Base-by-base conservation (phyloP, 2,888 invertebrate genomes). In the Dascillus cervinus region DNA sequence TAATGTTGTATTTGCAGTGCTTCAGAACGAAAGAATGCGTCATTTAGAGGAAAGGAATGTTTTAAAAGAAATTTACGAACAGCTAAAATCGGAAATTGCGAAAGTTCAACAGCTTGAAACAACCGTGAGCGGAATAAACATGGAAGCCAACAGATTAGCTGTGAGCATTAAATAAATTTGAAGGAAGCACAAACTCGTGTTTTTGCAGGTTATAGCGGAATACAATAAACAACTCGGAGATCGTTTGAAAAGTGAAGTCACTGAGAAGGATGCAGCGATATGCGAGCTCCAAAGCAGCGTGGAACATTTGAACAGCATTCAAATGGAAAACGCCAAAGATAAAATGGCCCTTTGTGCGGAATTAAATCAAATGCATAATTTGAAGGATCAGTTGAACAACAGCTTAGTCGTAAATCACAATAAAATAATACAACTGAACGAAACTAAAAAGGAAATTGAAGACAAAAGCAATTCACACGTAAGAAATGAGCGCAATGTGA, bases 141-240 rank as follows among this genome's bases (percentile, higher is more conserved):
- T 53, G 37, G 59, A 62, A 49, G 55, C 62, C 2, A 59, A 51
- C 33, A 52, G 56, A 39, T 40, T 64, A 24, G 54, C 56, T n/a
- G 62, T 61, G 46, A 43, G 39, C 37, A 15, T n/a, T n/a, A n/a
- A n/a, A n/a, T n/a, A n/a, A n/a, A n/a, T n/a, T n/a, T n/a, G n/a
- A n/a, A n/a, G n/a, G n/a, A n/a, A n/a, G n/a, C n/a, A n/a, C n/a
- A n/a, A n/a, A n/a, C n/a, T n/a, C n/a, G n/a, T 14, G 11, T 22
- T 29, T 4, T 35, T 34, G 13, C 20, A 63, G 60, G 40, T 60
- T 26, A 54, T 62, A 25, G 62, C 55, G 2, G 60, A 62, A 39
- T 63, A 55, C 48, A 65, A 61, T 37, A 60, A 60, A 41, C 49
- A 60, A 41, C 21, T 62, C 13, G 59, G 59, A 4, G 56, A 60